Conservation (phyloP, 2,113 vertebrate species). For the Acinonyx jubatus region DNA sequence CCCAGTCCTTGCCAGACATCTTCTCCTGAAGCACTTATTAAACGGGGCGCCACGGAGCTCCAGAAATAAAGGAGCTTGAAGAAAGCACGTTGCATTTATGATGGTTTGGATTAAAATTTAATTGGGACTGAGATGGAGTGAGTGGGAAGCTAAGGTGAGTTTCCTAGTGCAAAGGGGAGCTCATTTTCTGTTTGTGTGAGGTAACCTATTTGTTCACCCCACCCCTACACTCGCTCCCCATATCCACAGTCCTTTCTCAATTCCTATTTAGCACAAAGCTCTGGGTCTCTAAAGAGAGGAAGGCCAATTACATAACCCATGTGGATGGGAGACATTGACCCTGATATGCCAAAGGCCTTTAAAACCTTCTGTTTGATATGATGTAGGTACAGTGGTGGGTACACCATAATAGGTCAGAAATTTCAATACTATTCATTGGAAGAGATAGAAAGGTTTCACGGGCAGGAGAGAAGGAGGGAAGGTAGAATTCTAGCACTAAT, state of each 20-base stretch:
- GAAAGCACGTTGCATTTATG: conserved; percentile 31
- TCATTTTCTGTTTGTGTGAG: neutral
- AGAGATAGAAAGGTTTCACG: neutral
- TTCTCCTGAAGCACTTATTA: conserved; percentile 23
- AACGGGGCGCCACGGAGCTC: conserved; percentile 43
- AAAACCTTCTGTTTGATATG: neutral
- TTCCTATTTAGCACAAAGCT: neutral
- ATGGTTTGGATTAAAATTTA: conserved; percentile 61
- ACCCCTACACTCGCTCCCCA: neutral
- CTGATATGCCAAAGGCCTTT: neutral
- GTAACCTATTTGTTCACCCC: neutral
- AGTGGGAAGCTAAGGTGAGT: neutral
- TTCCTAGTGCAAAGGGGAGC: neutral
- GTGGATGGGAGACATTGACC: neutral
- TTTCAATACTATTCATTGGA: neutral
- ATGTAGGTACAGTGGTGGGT: neutral
- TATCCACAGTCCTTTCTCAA: neutral
- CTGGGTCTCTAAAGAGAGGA: neutral
- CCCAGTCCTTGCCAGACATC: neutral
- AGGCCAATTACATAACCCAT: neutral
- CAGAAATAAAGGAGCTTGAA: conserved; percentile 53
- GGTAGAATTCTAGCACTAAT: neutral
- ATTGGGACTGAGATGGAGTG: conserved; percentile 17
- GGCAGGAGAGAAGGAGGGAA: neutral
- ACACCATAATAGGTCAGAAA: neutral